Base-by-base conservation (phyloP, 2,888 invertebrate genomes). In the Chesias legatella region DNA sequence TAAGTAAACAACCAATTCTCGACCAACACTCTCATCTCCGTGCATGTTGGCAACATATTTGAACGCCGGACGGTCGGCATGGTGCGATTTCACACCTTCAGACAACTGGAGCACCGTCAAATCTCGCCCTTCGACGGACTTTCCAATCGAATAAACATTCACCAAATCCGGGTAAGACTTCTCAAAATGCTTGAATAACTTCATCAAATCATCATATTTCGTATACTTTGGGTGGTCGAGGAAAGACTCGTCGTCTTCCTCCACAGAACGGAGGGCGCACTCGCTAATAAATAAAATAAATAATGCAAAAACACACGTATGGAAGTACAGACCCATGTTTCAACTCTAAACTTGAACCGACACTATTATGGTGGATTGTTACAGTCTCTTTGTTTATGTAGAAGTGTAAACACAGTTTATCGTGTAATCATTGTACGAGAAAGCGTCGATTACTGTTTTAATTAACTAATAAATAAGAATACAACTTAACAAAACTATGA, bases 11-110 rank as follows among this genome's bases (percentile, higher is more conserved):
- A 96, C 84, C 51, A 98, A 73, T 73, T 98, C 93, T 25, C 97
- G 88, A 0, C 98, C 98, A 10, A 98, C 90, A 1, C 95, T 91
- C 79, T 98, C 98, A 69, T 98, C 98, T 1, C 98, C 98, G 71
- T 98, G 98, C 97, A 98, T 98, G 67, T 98, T 98, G 7, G 94
- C 98, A 43, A 98, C 94, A 84, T 94, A 96, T 71, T 98, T 98
- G 57, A 98, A 94, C 90, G 97, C 95, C 0, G 98, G 98, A 58
- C 95, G 92, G 8, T 91, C 84, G 67, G 91, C 75, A 76, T 90
- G 85, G 63, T 53, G 46, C 3, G 60, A 51, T 7, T 66, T 60
- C 9, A 94, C 93, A 79, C 94, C 93, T 57, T 92, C 90, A 33
- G 94, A 92, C 44, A 94, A 94, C 79, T 97, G 94, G 35, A 98